Conservation (phyloP, 2,888 invertebrate genomes). For the Agrochola litura region DNA sequence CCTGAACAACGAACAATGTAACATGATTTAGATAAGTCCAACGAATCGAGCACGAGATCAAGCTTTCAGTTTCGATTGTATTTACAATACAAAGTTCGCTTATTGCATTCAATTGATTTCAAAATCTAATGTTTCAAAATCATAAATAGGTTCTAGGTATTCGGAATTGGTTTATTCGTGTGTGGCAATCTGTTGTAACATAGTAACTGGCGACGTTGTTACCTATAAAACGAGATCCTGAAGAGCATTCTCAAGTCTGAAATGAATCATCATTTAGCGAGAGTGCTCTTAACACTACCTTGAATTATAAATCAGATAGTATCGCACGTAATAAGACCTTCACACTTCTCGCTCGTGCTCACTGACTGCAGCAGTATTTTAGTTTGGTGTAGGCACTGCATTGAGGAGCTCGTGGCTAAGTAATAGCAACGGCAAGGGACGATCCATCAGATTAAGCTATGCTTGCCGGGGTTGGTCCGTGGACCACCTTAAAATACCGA, state of each 20-base stretch:
- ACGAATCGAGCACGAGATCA: conserved; percentile 33
- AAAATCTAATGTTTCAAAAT: conserved; percentile 54
- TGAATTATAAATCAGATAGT: conserved; percentile 59
- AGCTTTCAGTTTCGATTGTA: conserved; percentile 48
- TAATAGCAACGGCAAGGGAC: no score
- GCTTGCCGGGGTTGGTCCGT: no score
- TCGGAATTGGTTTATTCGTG: conserved; percentile 34
- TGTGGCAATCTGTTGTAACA: conserved; percentile 28
- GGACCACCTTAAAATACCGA: no score
- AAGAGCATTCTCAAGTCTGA: conserved; percentile 34
- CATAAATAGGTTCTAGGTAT: conserved; percentile 47
- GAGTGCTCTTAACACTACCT: conserved; percentile 54
- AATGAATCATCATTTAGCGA: conserved; percentile 56
- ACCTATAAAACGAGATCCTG: conserved; percentile 18
- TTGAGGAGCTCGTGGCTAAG: not conserved
- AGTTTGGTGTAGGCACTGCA: not conserved
- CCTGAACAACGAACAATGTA: conserved; percentile 36
- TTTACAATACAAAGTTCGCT: conserved; percentile 35
- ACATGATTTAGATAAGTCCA: conserved; percentile 47
- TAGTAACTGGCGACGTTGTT: conserved; percentile 11
- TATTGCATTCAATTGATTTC: conserved; percentile 52
- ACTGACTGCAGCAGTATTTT: conserved; percentile 12
- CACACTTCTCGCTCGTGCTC: conserved; percentile 39
- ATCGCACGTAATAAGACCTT: conserved; percentile 52
- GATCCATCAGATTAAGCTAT: no score